Evolutionary conservation across 1,140 invertebrate species (phyloP).

Genomic region (Delia radicum): DNA sequence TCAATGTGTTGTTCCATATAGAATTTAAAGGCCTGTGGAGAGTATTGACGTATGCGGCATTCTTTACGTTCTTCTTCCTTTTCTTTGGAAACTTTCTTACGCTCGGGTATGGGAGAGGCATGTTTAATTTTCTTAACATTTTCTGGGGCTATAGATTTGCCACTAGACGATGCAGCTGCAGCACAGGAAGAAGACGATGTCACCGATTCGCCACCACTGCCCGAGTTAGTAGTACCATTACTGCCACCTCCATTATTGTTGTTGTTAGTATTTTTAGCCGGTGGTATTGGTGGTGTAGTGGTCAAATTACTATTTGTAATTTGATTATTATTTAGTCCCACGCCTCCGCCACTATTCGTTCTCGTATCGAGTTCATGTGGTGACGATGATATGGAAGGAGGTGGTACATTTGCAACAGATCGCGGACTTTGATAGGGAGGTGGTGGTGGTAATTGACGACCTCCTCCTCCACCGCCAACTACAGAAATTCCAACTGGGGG

Average conservation of each 20-base stretch:
- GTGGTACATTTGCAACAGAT: conserved; percentile 38
- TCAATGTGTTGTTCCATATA: conserved; percentile 99
- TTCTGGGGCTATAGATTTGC: conserved; percentile 27
- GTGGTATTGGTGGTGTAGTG: conserved; percentile 54
- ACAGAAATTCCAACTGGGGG: conserved; percentile 52
- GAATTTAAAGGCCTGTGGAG: conserved; percentile 97
- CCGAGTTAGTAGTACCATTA: conserved; percentile 35
- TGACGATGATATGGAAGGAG: conserved; percentile 43
- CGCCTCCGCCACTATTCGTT: conserved; percentile 24
- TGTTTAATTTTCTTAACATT: conserved; percentile 73
- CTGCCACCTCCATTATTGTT: conserved; percentile 23
- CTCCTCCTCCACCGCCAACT: conserved; percentile 56
- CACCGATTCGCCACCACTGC: conserved; percentile 41
- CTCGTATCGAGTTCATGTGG: conserved; percentile 39
- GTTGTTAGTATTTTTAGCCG: conserved; percentile 36
- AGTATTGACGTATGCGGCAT: conserved; percentile 86
- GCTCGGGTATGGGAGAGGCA: conserved; percentile 91
- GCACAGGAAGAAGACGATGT: conserved; percentile 24
- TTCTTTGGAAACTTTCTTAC: conserved; percentile 88
- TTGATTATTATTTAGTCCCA: conserved; percentile 51
- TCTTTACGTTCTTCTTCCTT: conserved; percentile 90
- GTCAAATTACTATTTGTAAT: conserved; percentile 55
- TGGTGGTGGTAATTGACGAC: conserved; percentile 69
- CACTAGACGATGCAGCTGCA: conserved; percentile 26
- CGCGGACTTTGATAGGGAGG: conserved; percentile 62